phyloP scores from a whole-genome alignment of 2,888 invertebrate species.

The Brenthis hecate region DNA sequence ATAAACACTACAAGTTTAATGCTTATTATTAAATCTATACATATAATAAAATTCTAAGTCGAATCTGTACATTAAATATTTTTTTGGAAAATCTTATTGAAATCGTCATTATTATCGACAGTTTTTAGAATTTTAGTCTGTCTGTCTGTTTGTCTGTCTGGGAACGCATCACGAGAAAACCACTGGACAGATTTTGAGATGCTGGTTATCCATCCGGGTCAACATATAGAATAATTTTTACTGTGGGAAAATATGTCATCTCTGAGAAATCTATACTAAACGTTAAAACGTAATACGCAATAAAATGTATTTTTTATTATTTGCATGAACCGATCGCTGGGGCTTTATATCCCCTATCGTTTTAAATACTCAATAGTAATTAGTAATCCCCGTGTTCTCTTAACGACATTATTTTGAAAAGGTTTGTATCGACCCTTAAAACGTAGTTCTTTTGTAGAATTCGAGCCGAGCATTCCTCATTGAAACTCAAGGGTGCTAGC shows the following conservation, averaged over 20 bases:
- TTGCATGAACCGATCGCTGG: conserved; percentile 2
- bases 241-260: too few relatives aligned
- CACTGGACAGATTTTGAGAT: too few relatives aligned
- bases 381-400: conserved; percentile 11
- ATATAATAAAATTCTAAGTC: too few relatives aligned
- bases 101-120: too few relatives aligned
- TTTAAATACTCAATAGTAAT: neutral
- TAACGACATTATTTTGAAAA: conserved; percentile 17
- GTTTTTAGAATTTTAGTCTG: too few relatives aligned
- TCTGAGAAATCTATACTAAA: too few relatives aligned
- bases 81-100: too few relatives aligned
- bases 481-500: conserved; percentile 11
- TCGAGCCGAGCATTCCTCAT: conserved; percentile 20
- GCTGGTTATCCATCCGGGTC: too few relatives aligned
- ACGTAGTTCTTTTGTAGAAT: conserved; percentile 17
- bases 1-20: neutral
- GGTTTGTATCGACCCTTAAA: conserved; percentile 19
- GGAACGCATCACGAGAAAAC: too few relatives aligned
- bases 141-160: too few relatives aligned
- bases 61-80: too few relatives aligned
- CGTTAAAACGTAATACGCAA: neutral
- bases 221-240: too few relatives aligned
- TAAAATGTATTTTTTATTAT: conserved; percentile 9
- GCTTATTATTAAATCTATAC: neutral
- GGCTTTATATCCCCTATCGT: neutral